These are phyloP conservation scores for Xenopus petersii DNA, from an alignment of 2,797 vertebrate genomes.

Conservation along the genomic window DNA sequence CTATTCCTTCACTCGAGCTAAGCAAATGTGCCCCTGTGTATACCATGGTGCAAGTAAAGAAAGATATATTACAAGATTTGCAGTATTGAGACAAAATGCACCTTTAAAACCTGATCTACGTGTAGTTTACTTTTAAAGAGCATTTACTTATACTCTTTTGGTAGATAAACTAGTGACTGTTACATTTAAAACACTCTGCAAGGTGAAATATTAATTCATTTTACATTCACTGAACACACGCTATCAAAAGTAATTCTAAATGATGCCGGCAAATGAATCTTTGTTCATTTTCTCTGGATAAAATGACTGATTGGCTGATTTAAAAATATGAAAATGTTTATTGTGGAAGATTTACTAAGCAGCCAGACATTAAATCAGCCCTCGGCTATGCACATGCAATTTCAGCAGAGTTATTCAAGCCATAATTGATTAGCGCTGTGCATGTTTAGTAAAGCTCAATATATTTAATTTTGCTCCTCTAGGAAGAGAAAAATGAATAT, in stretches of 20 bases:
- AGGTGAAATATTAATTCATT: neutral
- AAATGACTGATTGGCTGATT: slow-evolving; percentile 1
- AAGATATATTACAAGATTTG: too few relatives aligned
- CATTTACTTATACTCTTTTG: too few relatives aligned
- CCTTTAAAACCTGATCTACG: too few relatives aligned
- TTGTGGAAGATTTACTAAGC: neutral
- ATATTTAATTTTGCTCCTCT: too few relatives aligned
- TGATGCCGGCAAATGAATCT: neutral
- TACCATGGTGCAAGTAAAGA: too few relatives aligned
- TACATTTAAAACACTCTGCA: too few relatives aligned
- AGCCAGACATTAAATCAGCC: neutral
- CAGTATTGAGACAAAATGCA: too few relatives aligned
- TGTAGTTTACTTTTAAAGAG: too few relatives aligned
- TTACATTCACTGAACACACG: neutral
- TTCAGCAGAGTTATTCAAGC: neutral
- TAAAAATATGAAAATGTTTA: slow-evolving; percentile 1
- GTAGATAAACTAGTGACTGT: too few relatives aligned
- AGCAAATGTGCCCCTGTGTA: too few relatives aligned
- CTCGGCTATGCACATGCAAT: neutral
- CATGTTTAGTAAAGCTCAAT: neutral
- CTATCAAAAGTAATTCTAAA: neutral
- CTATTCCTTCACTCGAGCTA: too few relatives aligned
- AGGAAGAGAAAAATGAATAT: too few relatives aligned
- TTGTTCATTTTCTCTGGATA: neutral
- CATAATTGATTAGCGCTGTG: neutral